A percentile compares a stretch with the other conserved stretches of the same genome.
Evolutionary conservation across 2,113 vertebrate genomes (phyloP).

Genomic region (Stictonetta naevosa): DNA sequence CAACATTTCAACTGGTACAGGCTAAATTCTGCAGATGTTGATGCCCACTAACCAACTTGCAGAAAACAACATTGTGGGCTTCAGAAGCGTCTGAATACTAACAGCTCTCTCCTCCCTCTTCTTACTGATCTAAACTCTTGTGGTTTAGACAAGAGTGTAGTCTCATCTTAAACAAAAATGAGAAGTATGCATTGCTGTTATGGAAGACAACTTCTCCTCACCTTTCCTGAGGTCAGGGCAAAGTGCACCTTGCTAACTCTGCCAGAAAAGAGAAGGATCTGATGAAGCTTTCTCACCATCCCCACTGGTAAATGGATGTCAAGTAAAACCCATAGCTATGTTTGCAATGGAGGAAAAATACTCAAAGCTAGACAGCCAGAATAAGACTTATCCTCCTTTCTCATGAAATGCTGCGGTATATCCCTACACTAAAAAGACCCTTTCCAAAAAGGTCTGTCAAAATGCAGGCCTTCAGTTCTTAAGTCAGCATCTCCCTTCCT

Average conservation of each 20-base stretch:
- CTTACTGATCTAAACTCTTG: background rate
- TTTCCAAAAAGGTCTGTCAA: background rate
- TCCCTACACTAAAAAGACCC: too few relatives aligned
- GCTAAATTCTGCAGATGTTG: background rate
- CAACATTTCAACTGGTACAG: background rate
- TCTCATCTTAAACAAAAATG: background rate
- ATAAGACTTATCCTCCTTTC: background rate
- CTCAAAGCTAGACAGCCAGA: background rate
- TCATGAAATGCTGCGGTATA: background rate
- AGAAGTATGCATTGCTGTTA: accelerated
- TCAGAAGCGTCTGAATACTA: background rate
- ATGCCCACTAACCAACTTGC: background rate
- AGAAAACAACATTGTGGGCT: background rate
- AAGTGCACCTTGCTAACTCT: background rate
- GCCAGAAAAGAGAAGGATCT: background rate
- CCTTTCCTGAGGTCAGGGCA: background rate
- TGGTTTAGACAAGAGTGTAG: background rate
- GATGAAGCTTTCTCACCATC: background rate
- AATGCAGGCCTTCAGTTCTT: background rate
- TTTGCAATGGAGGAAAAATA: background rate
- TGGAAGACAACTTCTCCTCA: background rate
- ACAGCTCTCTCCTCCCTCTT: background rate
- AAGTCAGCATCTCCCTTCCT: background rate
- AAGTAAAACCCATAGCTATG: background rate
- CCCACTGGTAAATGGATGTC: background rate